Evolutionary conservation across 2,113 vertebrate species (phyloP), one percentile per base, ranked within the genome.

Genomic region (Amia ocellicauda): DNA sequence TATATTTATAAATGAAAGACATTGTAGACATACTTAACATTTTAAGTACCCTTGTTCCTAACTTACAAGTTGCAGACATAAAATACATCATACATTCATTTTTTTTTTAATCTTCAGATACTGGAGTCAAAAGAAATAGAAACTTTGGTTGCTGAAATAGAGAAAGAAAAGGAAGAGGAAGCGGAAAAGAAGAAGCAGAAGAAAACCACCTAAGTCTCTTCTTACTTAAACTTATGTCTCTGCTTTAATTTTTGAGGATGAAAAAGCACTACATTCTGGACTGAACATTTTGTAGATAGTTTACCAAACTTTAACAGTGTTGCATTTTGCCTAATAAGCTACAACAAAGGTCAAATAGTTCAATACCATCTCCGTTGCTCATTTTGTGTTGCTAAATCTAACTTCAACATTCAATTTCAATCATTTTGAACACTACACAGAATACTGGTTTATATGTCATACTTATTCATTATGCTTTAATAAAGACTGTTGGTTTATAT

Each of bases 151-250:
- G 78, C 76, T 69, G 86, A 92, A 78, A 90, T 75, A 75, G 86
- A 89, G 74, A 91, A 89, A 42, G 83, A 87, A 57, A 91, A 91
- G 62, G 89, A 93, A 62, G 72, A 90, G 74, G 89, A 85, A 69
- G 82, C 83, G 55, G 91, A 88, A 72, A 92, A 90, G 83, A 91
- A 89, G 69, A 89, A 89, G 62, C 86, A 88, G 73, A 93, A 92
- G 74, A 91, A 92, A 65, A 68, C 86, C 60, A 80, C 83, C 71
- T 85, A 70, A 84, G 72, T 1, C 2, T 36, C 31, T 1, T 36
- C 7, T 29, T n/a, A 53, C 62, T 43, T 47, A 69, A 68, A 54
- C 58, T 23, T 1, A 20, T 23, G 20, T 8, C 17, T 53, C 20
- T 20, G 28, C 42, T 71, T 58, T 64, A 69, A 43, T 54, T 76